Evolutionary conservation across 35 echinoderm and acorn worm genomes (phyloP).

Genomic region (Chiridota heheva): DNA sequence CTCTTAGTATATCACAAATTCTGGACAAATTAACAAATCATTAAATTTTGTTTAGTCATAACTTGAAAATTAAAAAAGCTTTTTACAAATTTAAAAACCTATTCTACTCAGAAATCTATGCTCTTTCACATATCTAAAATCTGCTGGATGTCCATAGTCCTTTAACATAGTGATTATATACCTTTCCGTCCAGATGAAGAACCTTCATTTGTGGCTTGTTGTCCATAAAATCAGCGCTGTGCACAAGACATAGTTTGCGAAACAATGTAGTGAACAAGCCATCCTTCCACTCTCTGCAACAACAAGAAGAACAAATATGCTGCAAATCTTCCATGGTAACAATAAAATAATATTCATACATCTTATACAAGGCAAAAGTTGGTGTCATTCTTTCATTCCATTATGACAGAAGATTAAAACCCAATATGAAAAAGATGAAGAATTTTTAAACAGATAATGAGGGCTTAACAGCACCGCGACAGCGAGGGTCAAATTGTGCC

Average conservation of each 20-base stretch:
- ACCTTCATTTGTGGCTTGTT: conserved; percentile 77
- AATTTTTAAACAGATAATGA: not conserved
- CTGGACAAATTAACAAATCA: too few relatives aligned
- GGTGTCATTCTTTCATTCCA: not conserved
- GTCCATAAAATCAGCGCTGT: conserved; percentile 59
- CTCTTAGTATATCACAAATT: too few relatives aligned
- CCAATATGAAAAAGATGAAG: not conserved
- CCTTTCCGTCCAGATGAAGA: conserved; percentile 92
- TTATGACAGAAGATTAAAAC: not conserved
- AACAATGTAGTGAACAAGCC: conserved; percentile 82
- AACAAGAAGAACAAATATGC: not conserved
- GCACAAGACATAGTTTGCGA: conserved; percentile 75
- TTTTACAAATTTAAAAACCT: too few relatives aligned
- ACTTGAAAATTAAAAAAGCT: too few relatives aligned
- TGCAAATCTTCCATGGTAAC: not conserved
- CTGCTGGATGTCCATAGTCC: too few relatives aligned
- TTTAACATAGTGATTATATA: conserved; percentile 14
- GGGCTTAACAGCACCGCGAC: too few relatives aligned
- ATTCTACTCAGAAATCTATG: too few relatives aligned
- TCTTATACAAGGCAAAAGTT: not conserved
- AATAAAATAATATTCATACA: not conserved
- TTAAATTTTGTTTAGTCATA: too few relatives aligned
- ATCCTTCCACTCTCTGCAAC: conserved; percentile 85
- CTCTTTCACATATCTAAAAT: too few relatives aligned
- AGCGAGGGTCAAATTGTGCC: too few relatives aligned